Conservation (phyloP, 2,113 vertebrate species). For the Alligator mississippiensis region DNA sequence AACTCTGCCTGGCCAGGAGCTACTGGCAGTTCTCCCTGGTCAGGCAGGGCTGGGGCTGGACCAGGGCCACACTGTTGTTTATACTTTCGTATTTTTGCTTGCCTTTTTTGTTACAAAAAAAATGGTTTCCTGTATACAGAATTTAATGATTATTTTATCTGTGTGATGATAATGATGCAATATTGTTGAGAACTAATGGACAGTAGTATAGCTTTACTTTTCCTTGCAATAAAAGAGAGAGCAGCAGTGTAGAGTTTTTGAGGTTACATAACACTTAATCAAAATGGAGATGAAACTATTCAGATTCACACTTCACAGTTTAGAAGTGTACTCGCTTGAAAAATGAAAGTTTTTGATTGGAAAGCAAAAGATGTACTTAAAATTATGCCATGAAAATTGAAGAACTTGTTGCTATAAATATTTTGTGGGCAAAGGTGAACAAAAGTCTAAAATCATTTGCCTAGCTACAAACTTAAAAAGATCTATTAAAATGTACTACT, state of each 20-base stretch:
- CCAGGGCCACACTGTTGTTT: neutral
- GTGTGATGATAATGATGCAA: neutral
- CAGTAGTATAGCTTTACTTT: constrained; percentile 36
- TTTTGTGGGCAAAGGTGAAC: neutral
- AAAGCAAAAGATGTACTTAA: constrained; percentile 4
- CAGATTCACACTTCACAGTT: constrained; percentile 23
- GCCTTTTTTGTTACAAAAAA: neutral
- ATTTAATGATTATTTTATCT: neutral
- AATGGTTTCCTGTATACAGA: neutral
- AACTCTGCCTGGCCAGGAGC: too few species aligned
- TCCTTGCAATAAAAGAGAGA: constrained; percentile 32
- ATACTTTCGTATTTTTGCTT: neutral
- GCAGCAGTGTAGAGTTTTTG: neutral
- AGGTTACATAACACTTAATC: constrained; percentile 34
- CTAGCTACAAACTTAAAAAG: neutral
- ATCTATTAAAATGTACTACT: neutral
- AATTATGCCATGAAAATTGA: neutral
- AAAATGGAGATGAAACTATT: constrained; percentile 51
- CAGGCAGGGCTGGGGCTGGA: too few species aligned
- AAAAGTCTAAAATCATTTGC: neutral
- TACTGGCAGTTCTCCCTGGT: too few species aligned
- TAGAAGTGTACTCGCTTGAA: constrained; percentile 28
- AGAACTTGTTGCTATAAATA: neutral
- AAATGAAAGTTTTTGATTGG: neutral
- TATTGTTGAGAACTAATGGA: neutral